Evolutionary conservation across 2,797 vertebrate species (phyloP).

Genomic region (Chiloscyllium punctatum): DNA sequence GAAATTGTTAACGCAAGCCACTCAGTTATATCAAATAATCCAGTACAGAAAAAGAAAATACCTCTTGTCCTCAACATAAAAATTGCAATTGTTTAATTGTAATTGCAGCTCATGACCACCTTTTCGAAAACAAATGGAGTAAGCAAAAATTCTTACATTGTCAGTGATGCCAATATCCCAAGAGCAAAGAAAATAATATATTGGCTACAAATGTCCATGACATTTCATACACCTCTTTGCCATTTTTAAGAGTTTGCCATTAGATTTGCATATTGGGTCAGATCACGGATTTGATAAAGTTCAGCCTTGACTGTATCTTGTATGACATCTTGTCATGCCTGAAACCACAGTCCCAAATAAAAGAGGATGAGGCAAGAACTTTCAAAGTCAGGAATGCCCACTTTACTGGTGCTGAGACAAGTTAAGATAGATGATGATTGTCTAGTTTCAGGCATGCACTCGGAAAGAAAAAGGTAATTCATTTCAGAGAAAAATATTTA

Average conservation of each 20-base stretch:
- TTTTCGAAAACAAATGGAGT: no score
- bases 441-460: not conserved
- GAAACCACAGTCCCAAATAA: not conserved
- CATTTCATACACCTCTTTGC: not conserved
- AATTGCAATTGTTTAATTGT: no score
- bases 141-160: no score
- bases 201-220: not conserved
- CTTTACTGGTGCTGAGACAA: not conserved
- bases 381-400: not conserved
- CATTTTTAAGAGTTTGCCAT: not conserved
- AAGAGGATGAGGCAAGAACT: not conserved
- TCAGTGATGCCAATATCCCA: no score
- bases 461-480: not conserved
- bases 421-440: not conserved
- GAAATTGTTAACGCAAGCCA: no score
- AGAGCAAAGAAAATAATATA: no score
- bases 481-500: not conserved
- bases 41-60: no score
- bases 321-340: not conserved
- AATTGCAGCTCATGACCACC: no score
- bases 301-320: not conserved
- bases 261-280: not conserved
- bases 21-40: no score
- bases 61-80: no score
- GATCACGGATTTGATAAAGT: not conserved